A percentile compares a stretch with the other conserved stretches of the same genome.
Evolutionary conservation across 2,113 vertebrate genomes (phyloP).

Genomic region (Chelonoidis abingdonii): DNA sequence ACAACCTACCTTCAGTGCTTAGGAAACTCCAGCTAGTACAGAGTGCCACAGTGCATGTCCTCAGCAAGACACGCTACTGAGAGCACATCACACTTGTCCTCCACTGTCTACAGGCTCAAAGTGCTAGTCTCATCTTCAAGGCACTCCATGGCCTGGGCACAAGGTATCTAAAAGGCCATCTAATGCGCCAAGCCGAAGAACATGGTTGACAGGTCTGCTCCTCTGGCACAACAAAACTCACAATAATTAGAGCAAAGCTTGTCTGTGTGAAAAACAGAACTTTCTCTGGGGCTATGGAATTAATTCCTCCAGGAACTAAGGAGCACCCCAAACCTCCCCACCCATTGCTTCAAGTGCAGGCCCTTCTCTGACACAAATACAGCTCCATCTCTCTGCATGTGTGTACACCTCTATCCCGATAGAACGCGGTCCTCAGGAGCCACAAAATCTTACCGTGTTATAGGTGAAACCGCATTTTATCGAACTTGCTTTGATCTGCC

Average conservation of each 20-base stretch:
- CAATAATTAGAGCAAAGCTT: not conserved
- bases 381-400: not conserved
- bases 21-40: not conserved
- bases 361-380: not conserved
- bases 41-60: not conserved
- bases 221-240: not conserved
- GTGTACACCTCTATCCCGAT: not conserved
- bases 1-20: not conserved
- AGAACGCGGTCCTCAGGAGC: no score
- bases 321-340: not conserved
- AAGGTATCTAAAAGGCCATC: not conserved
- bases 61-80: not conserved
- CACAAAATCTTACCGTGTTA: no score
- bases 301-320: not conserved
- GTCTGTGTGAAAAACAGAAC: not conserved
- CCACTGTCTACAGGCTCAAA: not conserved
- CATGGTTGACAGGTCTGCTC: not conserved
- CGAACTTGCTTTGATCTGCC: no score
- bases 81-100: not conserved
- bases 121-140: not conserved
- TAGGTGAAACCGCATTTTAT: no score
- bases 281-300: not conserved
- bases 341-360: not conserved
- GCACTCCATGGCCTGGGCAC: not conserved
- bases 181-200: not conserved